Evolutionary conservation across 2,797 vertebrate genomes (phyloP), one percentile per base, ranked within the genome.

Genomic region (Tokudaia tokunoshimensis): DNA sequence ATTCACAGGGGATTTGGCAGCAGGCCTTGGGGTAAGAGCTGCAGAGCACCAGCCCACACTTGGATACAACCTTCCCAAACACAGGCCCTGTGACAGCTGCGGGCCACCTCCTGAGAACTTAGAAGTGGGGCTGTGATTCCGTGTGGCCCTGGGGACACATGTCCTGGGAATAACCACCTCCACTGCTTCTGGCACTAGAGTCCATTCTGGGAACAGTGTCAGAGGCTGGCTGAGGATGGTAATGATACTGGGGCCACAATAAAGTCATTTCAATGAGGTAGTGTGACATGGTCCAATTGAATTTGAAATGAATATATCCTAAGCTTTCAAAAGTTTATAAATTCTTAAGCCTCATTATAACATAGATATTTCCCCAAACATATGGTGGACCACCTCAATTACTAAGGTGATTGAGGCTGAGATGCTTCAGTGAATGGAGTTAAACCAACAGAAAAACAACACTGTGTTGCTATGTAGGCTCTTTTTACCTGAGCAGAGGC

Each of bases 181-280:
- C 86, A 19, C 41, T 37, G 81, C n/a, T 99, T 99, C 31, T 70
- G 81, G 20, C 26, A 99, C 99, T 99, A 0, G 99, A 99, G 97
- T 98, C 24, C 98, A 99, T 96, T 99, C 99, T 97, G 98, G 26
- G 97, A 98, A 1, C 94, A 98, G 47, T 0, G 97, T 98, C 0
- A 97, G 99, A 80, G 98, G 98, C 65, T 98, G 98, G 76, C 61
- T 84, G 6, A 12, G 10, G 57, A n/a, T n/a, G 0, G 2, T 11
- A 22, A n/a, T 9, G 29, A 22, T 55, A 76, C 2, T 26, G 19
- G n/a, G 26, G n/a, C n/a, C 11, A 37, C 47, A 20, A 13, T 1
- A 4, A 61, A 80, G 59, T 26, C 70, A 41, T 85, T 79, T 81
- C 29, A 13, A 2, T 6, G 83, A 70, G 47, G 14, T 6, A n/a